Percentiles rank a stretch among this genome's conserved stretches.
These are phyloP conservation scores for Chaetophractus vellerosus DNA, from an alignment of 2,797 vertebrate genomes.

Conservation along the genomic window DNA sequence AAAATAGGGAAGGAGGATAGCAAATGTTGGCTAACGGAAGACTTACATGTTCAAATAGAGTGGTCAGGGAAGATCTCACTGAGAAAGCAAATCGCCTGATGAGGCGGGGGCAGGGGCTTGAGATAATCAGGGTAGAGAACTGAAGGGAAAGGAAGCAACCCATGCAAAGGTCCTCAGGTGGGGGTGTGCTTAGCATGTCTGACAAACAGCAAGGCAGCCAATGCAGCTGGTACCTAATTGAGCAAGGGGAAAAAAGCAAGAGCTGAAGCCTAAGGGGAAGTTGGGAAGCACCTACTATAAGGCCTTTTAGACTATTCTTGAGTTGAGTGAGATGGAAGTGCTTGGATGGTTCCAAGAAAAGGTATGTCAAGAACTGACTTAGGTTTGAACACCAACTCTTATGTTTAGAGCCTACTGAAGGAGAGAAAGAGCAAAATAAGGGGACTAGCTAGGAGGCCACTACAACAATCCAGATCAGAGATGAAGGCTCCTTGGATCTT, in stretches of 20 bases:
- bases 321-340: not conserved
- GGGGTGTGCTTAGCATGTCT: not conserved
- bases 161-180: not conserved
- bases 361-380: not conserved
- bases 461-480: conserved; percentile 20
- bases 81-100: not conserved
- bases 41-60: conserved; percentile 16
- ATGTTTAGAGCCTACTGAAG: conserved; percentile 12
- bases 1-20: not conserved
- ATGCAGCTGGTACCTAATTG: not conserved
- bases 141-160: not conserved
- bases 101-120: not conserved
- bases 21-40: not conserved
- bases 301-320: not conserved
- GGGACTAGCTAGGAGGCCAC: not conserved
- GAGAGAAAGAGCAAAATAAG: not conserved
- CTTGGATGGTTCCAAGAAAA: conserved; percentile 6
- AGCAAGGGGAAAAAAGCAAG: not conserved
- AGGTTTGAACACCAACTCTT: not conserved
- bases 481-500: not conserved
- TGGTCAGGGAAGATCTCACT: not conserved
- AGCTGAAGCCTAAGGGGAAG: not conserved
- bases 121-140: not conserved
- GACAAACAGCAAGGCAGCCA: not conserved
- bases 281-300: not conserved